Evolutionary conservation across 1,140 invertebrate genomes (phyloP).

Genomic region (Acyrthosiphon pisum): DNA sequence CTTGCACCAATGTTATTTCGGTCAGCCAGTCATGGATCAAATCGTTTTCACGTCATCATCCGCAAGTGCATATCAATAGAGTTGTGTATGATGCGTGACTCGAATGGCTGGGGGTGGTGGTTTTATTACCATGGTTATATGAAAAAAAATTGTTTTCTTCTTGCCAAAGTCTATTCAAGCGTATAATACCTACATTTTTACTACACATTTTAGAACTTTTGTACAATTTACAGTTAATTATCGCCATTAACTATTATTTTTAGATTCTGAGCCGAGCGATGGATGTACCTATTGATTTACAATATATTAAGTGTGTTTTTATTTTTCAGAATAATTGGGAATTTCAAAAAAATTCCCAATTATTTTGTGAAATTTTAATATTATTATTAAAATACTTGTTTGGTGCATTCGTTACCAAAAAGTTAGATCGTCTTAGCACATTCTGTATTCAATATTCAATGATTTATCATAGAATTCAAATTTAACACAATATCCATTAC

Average conservation of each 20-base stretch:
- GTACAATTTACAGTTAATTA: background rate
- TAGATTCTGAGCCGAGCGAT: background rate
- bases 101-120: fast-evolving
- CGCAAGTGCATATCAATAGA: background rate
- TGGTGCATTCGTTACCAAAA: too few species aligned
- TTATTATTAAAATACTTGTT: too few species aligned
- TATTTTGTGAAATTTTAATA: too few species aligned
- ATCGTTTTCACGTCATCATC: background rate
- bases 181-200: background rate
- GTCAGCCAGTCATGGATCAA: background rate
- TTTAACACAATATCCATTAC: too few species aligned
- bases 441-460: too few species aligned
- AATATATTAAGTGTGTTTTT: too few species aligned
- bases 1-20: background rate
- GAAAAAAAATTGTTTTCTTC: background rate
- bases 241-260: background rate
- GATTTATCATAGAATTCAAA: too few species aligned
- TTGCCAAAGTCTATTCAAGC: background rate
- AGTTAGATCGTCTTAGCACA: too few species aligned
- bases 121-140: background rate
- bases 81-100: background rate
- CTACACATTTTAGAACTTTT: background rate
- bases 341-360: too few species aligned
- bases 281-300: too few species aligned
- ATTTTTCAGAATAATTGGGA: too few species aligned